Base-by-base conservation (phyloP, 2,888 invertebrate genomes). In the Camponotus fellah region DNA sequence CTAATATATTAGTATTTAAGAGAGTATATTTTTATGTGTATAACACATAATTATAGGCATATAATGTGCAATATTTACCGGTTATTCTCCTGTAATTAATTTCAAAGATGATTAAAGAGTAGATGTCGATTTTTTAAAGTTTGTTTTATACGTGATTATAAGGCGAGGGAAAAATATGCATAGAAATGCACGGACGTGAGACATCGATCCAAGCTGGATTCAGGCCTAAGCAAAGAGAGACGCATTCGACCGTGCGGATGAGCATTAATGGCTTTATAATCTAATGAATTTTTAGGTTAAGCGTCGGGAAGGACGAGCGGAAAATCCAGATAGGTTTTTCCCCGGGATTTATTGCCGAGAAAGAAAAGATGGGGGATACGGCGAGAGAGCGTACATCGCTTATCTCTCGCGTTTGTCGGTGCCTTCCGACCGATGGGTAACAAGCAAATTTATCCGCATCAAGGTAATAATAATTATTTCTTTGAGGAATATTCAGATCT, bases 191-290 rank as follows among this genome's bases (percentile, higher is more conserved):
- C 14, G 58, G 65, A 26, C 34, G 43, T 46, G 66, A 84, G 34
- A 58, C 79, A 87, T 87, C 88, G 88, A 92, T 90, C 84, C 87
- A 69, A 82, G 58, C 62, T 80, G 84, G 65, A 84, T 26, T 82
- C 72, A 83, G 68, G 83, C 68, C 84, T 85, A 87, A 86, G 85
- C 81, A 85, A 87, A 76, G 80, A 75, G 49, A 80, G 79, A 82
- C 74, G 88, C 87, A 86, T 90, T 88, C 91, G 88, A 86, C 85
- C 91, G 90, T 86, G 91, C 90, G 92, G 92, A 92, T 93, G 90
- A 93, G 92, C 92, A 92, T 93, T 93, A 94, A 94, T 93, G 93
- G 93, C 92, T 93, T 93, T 93, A 92, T 94, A 93, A 93, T 93
- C 93, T 94, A 93, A 94, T 93, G 93, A 94, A 94, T 94, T 94